Conservation (phyloP, 2,888 invertebrate genomes). For the Hesperia comma region DNA sequence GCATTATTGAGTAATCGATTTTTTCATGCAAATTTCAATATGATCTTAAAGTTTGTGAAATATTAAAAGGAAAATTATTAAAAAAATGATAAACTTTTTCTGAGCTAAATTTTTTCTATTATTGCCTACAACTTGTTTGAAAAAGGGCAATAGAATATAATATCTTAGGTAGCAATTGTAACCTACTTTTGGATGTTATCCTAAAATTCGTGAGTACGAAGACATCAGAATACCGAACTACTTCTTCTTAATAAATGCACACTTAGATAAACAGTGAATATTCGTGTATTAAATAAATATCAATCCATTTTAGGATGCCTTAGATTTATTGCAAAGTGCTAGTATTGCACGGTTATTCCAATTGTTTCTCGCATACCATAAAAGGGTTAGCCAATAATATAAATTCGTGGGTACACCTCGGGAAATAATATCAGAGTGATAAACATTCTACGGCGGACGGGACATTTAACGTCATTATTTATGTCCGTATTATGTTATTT, state of each 20-base stretch:
- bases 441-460: slow-evolving; percentile 46
- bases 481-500: slow-evolving; percentile 52
- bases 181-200: neutral
- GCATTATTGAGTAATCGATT: no score
- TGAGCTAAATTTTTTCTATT: no score
- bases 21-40: no score
- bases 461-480: slow-evolving; percentile 50
- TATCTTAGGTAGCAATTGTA: no score
- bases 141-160: no score
- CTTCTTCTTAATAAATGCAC: neutral
- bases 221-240: neutral
- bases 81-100: no score
- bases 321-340: slow-evolving; percentile 23
- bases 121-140: no score
- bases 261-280: neutral
- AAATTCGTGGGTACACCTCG: slow-evolving; percentile 32
- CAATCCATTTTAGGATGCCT: slow-evolving; percentile 26
- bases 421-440: slow-evolving; percentile 44
- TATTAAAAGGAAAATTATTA: no score
- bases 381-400: slow-evolving; percentile 44
- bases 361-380: slow-evolving; percentile 38
- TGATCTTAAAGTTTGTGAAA: no score
- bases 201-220: neutral
- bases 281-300: slow-evolving; percentile 26
- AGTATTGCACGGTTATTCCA: slow-evolving; percentile 39